phyloP scores from a whole-genome alignment of 2,113 vertebrate genomes.

The Pteronura brasiliensis region DNA sequence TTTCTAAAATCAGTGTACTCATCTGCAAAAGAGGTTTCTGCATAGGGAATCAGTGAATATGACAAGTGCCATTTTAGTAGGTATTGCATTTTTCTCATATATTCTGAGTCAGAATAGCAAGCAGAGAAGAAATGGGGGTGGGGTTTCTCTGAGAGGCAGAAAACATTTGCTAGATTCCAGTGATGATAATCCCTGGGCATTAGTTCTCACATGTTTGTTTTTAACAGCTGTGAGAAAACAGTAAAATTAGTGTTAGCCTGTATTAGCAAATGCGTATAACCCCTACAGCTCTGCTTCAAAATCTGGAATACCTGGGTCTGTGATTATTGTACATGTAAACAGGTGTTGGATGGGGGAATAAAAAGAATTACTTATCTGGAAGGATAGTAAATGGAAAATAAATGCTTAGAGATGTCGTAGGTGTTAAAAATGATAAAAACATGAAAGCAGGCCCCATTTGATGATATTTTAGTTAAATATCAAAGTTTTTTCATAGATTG shows the following conservation, averaged over 20 bases:
- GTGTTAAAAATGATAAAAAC: conserved; percentile 59
- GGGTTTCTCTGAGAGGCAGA: neutral
- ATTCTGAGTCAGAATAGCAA: conserved; percentile 37
- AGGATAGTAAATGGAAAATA: neutral
- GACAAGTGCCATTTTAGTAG: neutral
- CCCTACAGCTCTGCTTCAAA: neutral
- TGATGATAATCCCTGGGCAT: neutral
- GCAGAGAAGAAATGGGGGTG: neutral
- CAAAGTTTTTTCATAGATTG: conserved; percentile 59
- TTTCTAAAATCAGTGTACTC: neutral
- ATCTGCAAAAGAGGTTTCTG: neutral
- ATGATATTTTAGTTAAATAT: conserved; percentile 72
- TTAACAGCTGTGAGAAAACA: neutral
- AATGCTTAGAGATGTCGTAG: neutral
- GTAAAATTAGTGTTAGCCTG: neutral
- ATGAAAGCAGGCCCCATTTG: conserved; percentile 12
- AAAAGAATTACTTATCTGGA: neutral
- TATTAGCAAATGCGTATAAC: neutral
- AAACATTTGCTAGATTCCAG: neutral
- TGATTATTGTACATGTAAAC: neutral
- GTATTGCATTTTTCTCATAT: neutral
- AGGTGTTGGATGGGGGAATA: neutral
- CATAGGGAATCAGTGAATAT: neutral
- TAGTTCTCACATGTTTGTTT: neutral
- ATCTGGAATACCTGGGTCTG: neutral